Conservation (phyloP, 2,888 invertebrate genomes). For the Oscheius onirici region DNA sequence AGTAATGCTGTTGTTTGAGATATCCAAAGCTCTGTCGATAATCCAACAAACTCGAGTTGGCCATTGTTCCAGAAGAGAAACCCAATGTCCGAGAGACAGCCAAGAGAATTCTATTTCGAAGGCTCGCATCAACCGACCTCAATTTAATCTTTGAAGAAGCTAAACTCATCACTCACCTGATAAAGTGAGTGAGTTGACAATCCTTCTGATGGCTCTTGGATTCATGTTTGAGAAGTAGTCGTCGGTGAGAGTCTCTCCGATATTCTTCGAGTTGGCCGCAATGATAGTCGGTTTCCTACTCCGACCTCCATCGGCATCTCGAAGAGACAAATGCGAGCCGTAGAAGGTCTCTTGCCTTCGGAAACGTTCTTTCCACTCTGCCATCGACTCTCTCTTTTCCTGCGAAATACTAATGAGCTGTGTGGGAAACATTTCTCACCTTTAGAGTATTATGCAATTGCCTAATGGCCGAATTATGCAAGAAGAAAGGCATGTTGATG, state of each 20-base stretch:
- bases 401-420: not conserved
- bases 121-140: constrained; percentile 92
- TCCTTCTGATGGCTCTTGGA: constrained; percentile 86
- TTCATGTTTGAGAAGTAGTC: constrained; percentile 99
- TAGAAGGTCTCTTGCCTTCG: constrained; percentile 63
- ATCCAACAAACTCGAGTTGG: constrained; percentile 97
- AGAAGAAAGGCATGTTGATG: constrained; percentile 95
- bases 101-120: constrained; percentile 99
- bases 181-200: constrained; percentile 68
- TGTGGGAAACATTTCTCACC: constrained; percentile 1
- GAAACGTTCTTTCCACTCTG: constrained; percentile 64
- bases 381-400: constrained; percentile 59
- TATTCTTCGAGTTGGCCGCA: constrained; percentile 14
- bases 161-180: constrained; percentile 41
- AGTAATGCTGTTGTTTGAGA: constrained; percentile 79
- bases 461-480: constrained; percentile 93
- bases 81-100: constrained; percentile 83
- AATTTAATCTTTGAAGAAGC: not conserved
- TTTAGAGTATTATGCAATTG: constrained; percentile 62
- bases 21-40: constrained; percentile 82
- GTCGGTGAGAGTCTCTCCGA: constrained; percentile 79
- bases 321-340: constrained; percentile 62
- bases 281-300: constrained; percentile 37
- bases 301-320: constrained; percentile 48
- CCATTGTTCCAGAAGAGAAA: constrained; percentile 95